These are phyloP conservation scores for Agonum fuliginosum DNA, from an alignment of 2,888 invertebrate species.

Conservation along the genomic window DNA sequence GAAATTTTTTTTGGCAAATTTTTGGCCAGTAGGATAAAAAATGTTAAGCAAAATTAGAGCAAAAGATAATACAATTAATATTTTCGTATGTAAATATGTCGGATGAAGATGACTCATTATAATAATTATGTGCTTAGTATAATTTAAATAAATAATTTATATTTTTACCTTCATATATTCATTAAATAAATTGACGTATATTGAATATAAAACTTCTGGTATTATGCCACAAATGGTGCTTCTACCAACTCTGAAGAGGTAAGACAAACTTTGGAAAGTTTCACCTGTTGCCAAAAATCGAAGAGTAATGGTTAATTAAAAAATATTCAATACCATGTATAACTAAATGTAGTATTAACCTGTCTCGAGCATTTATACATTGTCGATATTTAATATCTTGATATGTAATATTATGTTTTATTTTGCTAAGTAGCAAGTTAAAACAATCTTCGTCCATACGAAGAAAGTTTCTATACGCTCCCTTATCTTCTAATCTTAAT, in stretches of 20 bases:
- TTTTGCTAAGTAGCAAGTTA: no score
- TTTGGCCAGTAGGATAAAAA: not conserved
- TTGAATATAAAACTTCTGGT: not conserved
- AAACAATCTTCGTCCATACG: no score
- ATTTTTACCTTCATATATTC: conserved; percentile 2
- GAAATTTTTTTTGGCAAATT: not conserved
- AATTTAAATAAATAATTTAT: not conserved
- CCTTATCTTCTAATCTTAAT: no score
- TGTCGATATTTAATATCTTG: no score
- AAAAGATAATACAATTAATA: not conserved
- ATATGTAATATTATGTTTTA: no score
- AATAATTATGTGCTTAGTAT: not conserved
- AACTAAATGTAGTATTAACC: no score
- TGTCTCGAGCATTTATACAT: no score
- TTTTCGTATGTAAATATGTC: not conserved
- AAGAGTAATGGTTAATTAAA: not conserved
- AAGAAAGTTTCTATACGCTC: no score
- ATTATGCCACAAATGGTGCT: not conserved
- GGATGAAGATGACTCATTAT: no score
- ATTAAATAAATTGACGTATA: not conserved
- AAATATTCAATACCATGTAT: no score
- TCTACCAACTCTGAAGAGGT: not conserved
- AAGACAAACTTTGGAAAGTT: not conserved
- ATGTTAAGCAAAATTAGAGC: not conserved
- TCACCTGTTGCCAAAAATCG: not conserved